Evolutionary conservation across 1,140 invertebrate genomes (phyloP).

Genomic region (Oreohelix idahoensis): DNA sequence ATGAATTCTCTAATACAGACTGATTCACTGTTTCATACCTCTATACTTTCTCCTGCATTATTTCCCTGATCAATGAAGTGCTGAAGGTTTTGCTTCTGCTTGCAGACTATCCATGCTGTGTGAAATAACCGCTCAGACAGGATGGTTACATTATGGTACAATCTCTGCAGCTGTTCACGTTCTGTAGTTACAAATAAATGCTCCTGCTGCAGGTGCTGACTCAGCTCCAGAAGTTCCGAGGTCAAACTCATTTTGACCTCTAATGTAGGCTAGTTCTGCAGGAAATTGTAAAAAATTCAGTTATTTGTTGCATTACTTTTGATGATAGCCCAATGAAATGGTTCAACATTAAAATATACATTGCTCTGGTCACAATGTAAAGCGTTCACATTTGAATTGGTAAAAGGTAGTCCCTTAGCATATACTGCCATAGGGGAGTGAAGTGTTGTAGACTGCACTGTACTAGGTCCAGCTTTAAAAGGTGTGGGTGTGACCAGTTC

Average conservation of each 20-base stretch:
- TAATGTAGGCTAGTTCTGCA: neutral
- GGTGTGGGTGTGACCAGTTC: no score
- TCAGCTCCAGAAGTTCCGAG: constrained; percentile 80
- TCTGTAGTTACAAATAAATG: constrained; percentile 82
- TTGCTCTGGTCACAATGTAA: no score
- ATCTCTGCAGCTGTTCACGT: constrained; percentile 80
- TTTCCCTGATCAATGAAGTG: constrained; percentile 28
- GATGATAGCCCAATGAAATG: no score
- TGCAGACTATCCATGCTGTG: constrained; percentile 89
- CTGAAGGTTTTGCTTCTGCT: constrained; percentile 84
- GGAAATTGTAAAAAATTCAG: neutral
- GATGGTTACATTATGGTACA: constrained; percentile 82
- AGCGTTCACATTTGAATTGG: no score
- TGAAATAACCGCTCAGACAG: constrained; percentile 81
- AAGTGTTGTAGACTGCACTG: no score
- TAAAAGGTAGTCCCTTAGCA: no score
- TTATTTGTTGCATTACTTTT: no score
- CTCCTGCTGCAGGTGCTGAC: constrained; percentile 82
- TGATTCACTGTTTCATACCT: neutral
- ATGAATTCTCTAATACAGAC: no score
- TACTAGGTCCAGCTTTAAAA: no score
- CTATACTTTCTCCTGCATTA: constrained; percentile 7
- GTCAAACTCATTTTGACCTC: constrained; percentile 46
- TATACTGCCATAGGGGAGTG: no score
- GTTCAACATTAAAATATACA: no score